These are phyloP conservation scores for Pelosia muscerda DNA, from an alignment of 2,888 invertebrate genomes.

Conservation along the genomic window DNA sequence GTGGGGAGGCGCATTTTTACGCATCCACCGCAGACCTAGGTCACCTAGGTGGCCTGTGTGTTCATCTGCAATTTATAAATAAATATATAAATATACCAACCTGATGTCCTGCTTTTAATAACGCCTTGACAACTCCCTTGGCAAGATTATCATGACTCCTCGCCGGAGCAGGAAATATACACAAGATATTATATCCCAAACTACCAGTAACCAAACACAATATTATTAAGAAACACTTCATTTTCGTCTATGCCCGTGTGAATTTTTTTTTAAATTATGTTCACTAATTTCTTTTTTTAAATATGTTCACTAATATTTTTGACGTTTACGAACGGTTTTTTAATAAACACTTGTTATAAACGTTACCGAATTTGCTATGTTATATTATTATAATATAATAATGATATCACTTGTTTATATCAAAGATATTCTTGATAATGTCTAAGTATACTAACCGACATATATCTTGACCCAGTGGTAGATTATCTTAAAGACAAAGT, in stretches of 20 bases:
- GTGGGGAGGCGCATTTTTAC: too few species aligned
- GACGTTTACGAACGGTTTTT: neutral
- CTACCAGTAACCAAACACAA: neutral
- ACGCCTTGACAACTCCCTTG: slow-evolving; percentile 61
- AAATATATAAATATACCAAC: slow-evolving; percentile 42
- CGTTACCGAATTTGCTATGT: neutral
- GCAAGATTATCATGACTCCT: slow-evolving; percentile 66
- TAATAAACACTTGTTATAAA: neutral
- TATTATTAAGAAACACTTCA: slow-evolving; percentile 6
- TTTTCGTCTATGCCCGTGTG: too few species aligned
- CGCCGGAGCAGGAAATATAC: slow-evolving; percentile 60
- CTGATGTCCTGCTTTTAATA: slow-evolving; percentile 68
- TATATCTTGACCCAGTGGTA: too few species aligned
- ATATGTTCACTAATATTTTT: too few species aligned
- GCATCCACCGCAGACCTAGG: too few species aligned
- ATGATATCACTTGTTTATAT: neutral
- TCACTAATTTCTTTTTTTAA: neutral
- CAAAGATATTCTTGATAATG: neutral
- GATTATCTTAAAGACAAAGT: too few species aligned
- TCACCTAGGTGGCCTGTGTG: too few species aligned
- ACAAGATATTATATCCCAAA: slow-evolving; percentile 60
- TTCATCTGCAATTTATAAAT: too few species aligned
- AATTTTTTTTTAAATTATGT: neutral
- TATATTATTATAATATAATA: neutral
- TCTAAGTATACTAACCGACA: too few species aligned